These are phyloP conservation scores for Alexandromys oeconomus DNA, from an alignment of 2,797 vertebrate species.

Conservation along the genomic window DNA sequence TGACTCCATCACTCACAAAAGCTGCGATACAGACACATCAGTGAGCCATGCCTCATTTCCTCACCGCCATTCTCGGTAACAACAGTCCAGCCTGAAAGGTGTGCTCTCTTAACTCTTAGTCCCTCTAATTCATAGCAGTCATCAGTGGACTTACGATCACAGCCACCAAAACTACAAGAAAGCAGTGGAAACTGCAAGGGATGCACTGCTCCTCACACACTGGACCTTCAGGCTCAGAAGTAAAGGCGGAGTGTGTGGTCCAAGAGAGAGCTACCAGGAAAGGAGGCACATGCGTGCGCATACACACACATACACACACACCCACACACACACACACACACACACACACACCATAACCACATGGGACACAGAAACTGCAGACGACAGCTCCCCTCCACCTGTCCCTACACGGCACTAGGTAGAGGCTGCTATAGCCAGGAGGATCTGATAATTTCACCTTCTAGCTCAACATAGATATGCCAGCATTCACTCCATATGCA, in stretches of 20 bases:
- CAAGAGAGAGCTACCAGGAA: neutral
- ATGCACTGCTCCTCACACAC: neutral
- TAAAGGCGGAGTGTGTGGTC: neutral
- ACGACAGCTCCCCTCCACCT: neutral
- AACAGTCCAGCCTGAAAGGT: neutral
- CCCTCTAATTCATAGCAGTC: neutral
- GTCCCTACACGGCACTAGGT: neutral
- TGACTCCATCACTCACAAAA: neutral
- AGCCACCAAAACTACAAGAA: neutral
- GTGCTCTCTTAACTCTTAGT: neutral
- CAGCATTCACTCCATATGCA: neutral
- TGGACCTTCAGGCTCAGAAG: neutral
- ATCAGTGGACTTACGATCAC: neutral
- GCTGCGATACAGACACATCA: neutral
- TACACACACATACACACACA: neutral
- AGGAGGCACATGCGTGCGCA: neutral
- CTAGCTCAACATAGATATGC: too few relatives aligned
- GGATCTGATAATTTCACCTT: neutral
- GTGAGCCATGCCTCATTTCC: neutral
- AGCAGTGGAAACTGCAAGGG: neutral
- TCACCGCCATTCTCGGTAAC: neutral
- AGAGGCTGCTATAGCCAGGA: neutral
- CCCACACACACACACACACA: too few relatives aligned
- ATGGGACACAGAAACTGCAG: neutral
- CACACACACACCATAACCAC: neutral